Conservation (phyloP, 1,140 invertebrate genomes). For the Andricus grossulariae region DNA sequence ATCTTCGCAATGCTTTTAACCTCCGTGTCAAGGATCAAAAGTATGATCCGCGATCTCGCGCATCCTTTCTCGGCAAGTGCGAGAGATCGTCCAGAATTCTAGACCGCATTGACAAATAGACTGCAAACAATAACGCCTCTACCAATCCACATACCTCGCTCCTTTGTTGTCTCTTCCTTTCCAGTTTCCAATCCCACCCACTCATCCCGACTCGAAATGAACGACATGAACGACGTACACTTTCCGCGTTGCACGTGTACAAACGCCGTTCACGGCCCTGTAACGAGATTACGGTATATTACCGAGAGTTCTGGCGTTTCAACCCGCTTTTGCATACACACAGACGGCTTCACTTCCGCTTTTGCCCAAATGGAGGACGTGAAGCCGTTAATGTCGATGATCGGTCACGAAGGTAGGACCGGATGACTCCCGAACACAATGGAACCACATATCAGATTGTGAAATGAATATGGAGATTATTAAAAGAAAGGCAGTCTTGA, state of each 20-base stretch:
- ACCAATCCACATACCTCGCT: constrained; percentile 23
- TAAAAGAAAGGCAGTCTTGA: background rate
- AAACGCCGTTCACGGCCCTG: constrained; percentile 45
- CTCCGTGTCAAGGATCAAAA: constrained; percentile 29
- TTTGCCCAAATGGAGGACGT: constrained; percentile 69
- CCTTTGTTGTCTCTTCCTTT: constrained; percentile 36
- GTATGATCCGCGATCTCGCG: constrained; percentile 11
- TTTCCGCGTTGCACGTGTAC: constrained; percentile 31
- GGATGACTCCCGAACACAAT: constrained; percentile 9
- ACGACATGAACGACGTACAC: constrained; percentile 1
- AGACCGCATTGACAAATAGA: constrained; percentile 52
- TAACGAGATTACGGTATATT: constrained; percentile 62
- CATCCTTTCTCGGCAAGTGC: constrained; percentile 10
- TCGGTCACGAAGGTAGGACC: constrained; percentile 38
- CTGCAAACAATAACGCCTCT: constrained; percentile 43
- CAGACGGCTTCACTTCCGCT: constrained; percentile 66
- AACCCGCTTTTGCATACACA: constrained; percentile 58
- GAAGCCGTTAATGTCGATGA: constrained; percentile 63
- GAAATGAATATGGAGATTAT: constrained; percentile 30
- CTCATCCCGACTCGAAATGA: constrained; percentile 18
- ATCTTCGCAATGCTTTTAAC: background rate
- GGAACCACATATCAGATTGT: background rate
- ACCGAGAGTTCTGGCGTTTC: constrained; percentile 45
- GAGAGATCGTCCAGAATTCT: constrained; percentile 24
- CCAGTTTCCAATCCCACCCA: constrained; percentile 32